These are phyloP conservation scores for Hyphantria cunea DNA, from an alignment of 1,140 invertebrate genomes.

Conservation along the genomic window DNA sequence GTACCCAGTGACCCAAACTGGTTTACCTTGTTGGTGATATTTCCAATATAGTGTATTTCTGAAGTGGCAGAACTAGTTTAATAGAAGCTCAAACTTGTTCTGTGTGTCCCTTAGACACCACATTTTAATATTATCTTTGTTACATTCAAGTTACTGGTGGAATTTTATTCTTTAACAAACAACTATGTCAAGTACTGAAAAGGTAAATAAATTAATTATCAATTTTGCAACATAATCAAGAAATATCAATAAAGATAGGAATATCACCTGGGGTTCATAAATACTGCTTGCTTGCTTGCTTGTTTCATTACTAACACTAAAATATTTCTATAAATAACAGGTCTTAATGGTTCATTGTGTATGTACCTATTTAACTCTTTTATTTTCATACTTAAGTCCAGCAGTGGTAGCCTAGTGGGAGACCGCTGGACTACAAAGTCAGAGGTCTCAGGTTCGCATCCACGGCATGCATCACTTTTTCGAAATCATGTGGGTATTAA, in stretches of 20 bases:
- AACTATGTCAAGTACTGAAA: background rate
- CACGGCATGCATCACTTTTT: background rate
- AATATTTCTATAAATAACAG: no score
- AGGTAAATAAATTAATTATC: constrained; percentile 1
- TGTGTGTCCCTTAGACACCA: no score
- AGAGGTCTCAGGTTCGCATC: constrained; percentile 2
- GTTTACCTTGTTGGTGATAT: background rate
- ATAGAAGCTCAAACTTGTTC: no score
- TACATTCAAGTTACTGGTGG: background rate
- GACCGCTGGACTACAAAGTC: constrained; percentile 1
- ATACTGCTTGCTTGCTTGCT: background rate
- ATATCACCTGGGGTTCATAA: background rate
- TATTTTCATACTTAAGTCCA: constrained; percentile 2
- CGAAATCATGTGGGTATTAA: constrained; percentile 7
- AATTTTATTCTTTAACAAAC: background rate
- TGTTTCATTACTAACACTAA: background rate
- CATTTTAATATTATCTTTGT: background rate
- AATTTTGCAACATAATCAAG: background rate
- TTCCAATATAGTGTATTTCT: background rate
- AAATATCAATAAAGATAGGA: background rate
- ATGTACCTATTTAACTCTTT: background rate
- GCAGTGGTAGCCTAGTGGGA: constrained; percentile 1
- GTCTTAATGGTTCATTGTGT: background rate
- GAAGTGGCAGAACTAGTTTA: no score
- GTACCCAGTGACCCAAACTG: background rate